Evolutionary conservation across 2,113 vertebrate genomes (phyloP).

Genomic region (Calidris pygmaea): DNA sequence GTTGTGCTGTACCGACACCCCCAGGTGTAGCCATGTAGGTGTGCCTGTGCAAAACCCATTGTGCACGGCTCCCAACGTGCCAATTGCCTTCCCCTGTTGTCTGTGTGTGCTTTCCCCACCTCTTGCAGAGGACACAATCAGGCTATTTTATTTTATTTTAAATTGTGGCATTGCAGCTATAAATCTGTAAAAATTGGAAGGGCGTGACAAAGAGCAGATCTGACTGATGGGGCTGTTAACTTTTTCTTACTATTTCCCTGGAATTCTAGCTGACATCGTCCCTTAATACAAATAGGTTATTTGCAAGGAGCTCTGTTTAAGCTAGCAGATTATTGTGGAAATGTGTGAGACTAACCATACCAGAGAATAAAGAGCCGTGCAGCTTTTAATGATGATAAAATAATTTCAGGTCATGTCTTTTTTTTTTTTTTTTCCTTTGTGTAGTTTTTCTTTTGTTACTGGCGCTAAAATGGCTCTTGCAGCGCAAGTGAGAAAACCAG

Average conservation of each 20-base stretch:
- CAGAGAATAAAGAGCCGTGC: conserved; percentile 7
- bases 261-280: neutral
- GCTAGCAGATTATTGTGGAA: neutral
- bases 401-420: conserved; percentile 40
- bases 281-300: neutral
- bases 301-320: conserved; percentile 27
- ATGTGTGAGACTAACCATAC: conserved; percentile 2
- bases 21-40: neutral
- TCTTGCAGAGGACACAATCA: neutral
- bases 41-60: neutral
- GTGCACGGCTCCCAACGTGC: rapidly evolving
- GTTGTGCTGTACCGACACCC: neutral
- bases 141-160: neutral
- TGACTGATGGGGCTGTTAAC: neutral
- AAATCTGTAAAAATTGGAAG: neutral
- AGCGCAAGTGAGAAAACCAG: conserved; percentile 11
- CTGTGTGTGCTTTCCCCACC: neutral
- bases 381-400: conserved; percentile 37
- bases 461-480: conserved; percentile 29
- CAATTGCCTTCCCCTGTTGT: neutral
- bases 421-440: conserved; percentile 36
- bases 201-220: neutral
- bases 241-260: neutral
- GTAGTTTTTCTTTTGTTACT: conserved; percentile 29
- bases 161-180: neutral